These are phyloP conservation scores for Physocephala rufipes DNA, from an alignment of 2,888 invertebrate species.

Conservation along the genomic window DNA sequence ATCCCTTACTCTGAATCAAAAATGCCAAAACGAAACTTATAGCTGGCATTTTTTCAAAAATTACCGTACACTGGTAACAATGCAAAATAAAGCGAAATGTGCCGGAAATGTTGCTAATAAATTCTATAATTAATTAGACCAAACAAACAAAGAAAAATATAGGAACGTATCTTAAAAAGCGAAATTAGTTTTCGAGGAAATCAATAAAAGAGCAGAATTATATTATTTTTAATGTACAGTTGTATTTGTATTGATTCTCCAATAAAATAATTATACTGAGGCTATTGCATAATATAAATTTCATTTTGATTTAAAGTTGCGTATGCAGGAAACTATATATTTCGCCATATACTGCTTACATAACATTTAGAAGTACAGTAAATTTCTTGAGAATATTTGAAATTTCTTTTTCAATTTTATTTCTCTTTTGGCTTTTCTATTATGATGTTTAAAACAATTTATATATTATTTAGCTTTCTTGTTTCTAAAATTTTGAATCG, in stretches of 20 bases:
- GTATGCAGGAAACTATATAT: constrained; percentile 29
- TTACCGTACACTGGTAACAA: too few relatives aligned
- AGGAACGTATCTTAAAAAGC: too few relatives aligned
- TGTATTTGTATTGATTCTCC: constrained; percentile 24
- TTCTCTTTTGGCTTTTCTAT: constrained; percentile 18
- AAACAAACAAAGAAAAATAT: too few relatives aligned
- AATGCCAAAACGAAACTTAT: too few relatives aligned
- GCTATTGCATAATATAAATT: constrained; percentile 27
- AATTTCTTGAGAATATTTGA: not conserved
- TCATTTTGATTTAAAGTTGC: constrained; percentile 33
- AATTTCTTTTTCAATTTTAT: not conserved
- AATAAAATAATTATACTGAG: constrained; percentile 24
- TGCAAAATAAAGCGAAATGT: too few relatives aligned
- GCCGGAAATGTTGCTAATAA: too few relatives aligned
- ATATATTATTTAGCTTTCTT: constrained; percentile 11
- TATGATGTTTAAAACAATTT: constrained; percentile 9
- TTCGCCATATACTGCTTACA: constrained; percentile 17
- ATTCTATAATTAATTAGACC: too few relatives aligned
- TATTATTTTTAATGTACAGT: constrained; percentile 8
- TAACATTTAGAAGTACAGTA: not conserved
- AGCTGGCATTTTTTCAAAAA: too few relatives aligned
- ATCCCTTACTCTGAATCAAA: too few relatives aligned
- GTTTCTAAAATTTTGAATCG: too few relatives aligned
- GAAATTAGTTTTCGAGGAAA: too few relatives aligned
- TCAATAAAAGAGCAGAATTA: not conserved